Evolutionary conservation across 2,888 invertebrate species (phyloP), one percentile per base, ranked within the genome.

Genomic region (Hypolimnas misippus): DNA sequence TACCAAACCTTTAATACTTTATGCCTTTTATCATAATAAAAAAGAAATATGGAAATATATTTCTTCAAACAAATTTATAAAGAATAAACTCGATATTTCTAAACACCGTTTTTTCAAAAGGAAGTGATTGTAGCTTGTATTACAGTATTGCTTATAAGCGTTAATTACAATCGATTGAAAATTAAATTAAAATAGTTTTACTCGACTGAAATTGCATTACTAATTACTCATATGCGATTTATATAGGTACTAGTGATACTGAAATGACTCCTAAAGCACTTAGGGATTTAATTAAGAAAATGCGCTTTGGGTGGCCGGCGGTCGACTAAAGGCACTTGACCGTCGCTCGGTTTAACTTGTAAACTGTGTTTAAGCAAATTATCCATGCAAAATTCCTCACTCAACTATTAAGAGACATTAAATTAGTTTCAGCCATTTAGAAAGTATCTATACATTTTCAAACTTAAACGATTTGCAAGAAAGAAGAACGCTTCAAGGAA

Each of bases 361-460:
- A 77, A 85, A 83, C 81, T 80, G 78, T 77, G 75, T 79, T 85
- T 81, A 82, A 81, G 83, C 79, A 87, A 86, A 87, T 87, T 83
- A 79, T 81, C 81, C 78, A 76, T 80, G 79, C 80, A 76, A 79
- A 80, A 83, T 79, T 80, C 75, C 71, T 68, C 65, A 68, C 67
- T 75, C 70, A 42, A 52, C 55, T 57, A 57, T 69, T 57, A 57
- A 60, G 63, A 42, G 46, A 60, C 61, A 65, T 69, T 66, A 63
- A 67, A 69, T 57, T 49, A 49, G 49, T 65, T 65, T 61, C 25
- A 38, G n/a, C 46, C n/a, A 21, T 63, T 76, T 40, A 21, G 44
- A 21, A 49, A 49, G 29, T 49, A 49, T 29, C 17, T 42, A 25
- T 14, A 49, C 49, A 25, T 57, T 3, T 46, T 12, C 44, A 5